These are phyloP conservation scores for Naja naja DNA, from an alignment of 2,113 vertebrate species.

Conservation along the genomic window DNA sequence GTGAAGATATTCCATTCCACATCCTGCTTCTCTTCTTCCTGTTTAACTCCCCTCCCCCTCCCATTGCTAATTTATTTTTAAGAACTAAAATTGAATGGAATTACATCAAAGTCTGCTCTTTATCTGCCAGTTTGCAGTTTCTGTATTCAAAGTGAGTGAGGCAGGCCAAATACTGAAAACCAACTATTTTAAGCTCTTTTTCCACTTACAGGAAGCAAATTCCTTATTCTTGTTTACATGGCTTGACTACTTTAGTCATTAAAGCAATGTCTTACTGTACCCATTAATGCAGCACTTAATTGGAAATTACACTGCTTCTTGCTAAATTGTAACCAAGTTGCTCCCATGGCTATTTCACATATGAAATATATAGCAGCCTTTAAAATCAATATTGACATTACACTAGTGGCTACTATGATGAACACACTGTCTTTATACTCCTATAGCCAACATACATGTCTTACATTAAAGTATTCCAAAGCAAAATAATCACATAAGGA, in stretches of 20 bases:
- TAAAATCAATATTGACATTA: slow-evolving; percentile 27
- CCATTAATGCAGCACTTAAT: slow-evolving; percentile 26
- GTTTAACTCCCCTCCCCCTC: slow-evolving; percentile 14
- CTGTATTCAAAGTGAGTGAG: slow-evolving; percentile 9
- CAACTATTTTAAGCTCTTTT: neutral
- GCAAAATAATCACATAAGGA: neutral
- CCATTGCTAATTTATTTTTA: slow-evolving; percentile 17
- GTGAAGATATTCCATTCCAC: slow-evolving; percentile 21
- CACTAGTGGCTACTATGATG: slow-evolving; percentile 20
- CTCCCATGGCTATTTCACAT: slow-evolving; percentile 6
- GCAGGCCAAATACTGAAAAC: neutral
- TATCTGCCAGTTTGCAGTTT: neutral
- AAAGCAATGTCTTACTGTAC: slow-evolving; percentile 28
- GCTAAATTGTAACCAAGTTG: neutral
- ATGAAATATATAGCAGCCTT: slow-evolving; percentile 33
- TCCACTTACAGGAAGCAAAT: slow-evolving; percentile 20
- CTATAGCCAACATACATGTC: neutral
- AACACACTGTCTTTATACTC: neutral
- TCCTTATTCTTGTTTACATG: slow-evolving; percentile 27
- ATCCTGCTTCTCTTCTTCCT: slow-evolving; percentile 35
- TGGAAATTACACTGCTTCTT: neutral
- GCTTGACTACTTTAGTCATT: neutral
- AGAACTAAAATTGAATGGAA: slow-evolving; percentile 22
- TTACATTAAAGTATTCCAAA: neutral
- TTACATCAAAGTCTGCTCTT: slow-evolving; percentile 19